Conservation (phyloP, 2,113 vertebrate species). For the Empidonax alnorum region DNA sequence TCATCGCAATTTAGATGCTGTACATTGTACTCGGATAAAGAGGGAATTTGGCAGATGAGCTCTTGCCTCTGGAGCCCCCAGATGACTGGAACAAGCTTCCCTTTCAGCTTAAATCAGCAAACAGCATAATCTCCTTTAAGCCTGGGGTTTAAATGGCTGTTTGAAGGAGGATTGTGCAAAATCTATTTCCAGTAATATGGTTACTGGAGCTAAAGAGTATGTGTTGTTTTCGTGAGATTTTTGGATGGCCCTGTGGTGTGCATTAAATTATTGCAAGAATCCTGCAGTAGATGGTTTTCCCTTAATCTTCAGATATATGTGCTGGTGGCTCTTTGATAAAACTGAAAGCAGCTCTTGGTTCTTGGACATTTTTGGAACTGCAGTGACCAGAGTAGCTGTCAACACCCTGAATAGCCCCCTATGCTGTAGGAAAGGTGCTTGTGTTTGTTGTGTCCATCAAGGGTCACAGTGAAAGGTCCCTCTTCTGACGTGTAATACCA, state of each 20-base stretch:
- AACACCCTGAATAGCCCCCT: background rate
- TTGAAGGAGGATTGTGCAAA: slow-evolving; percentile 69
- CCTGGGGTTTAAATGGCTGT: slow-evolving; percentile 66
- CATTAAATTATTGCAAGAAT: slow-evolving; percentile 36
- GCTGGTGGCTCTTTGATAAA: background rate
- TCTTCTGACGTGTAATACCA: background rate
- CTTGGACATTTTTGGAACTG: background rate
- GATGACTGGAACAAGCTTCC: slow-evolving; percentile 63
- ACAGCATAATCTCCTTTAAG: slow-evolving; percentile 72
- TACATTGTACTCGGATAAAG: slow-evolving; percentile 65
- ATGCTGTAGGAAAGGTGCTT: background rate
- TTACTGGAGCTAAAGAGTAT: slow-evolving; percentile 42
- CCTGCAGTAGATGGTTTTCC: background rate
- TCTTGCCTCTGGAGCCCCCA: slow-evolving; percentile 52
- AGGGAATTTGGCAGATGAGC: slow-evolving; percentile 64
- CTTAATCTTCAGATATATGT: background rate
- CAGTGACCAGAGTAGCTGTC: background rate
- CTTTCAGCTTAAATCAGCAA: slow-evolving; percentile 73
- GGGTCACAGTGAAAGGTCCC: background rate
- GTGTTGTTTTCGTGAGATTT: slow-evolving; percentile 51
- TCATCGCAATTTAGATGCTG: slow-evolving; percentile 57
- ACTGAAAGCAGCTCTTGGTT: background rate
- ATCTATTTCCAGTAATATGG: slow-evolving; percentile 67
- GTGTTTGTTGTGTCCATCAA: background rate
- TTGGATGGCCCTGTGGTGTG: background rate